A percentile compares a stretch with the other conserved stretches of the same genome.
Evolutionary conservation across 2,888 invertebrate species (phyloP).

Genomic region (Volucella bombylans): DNA sequence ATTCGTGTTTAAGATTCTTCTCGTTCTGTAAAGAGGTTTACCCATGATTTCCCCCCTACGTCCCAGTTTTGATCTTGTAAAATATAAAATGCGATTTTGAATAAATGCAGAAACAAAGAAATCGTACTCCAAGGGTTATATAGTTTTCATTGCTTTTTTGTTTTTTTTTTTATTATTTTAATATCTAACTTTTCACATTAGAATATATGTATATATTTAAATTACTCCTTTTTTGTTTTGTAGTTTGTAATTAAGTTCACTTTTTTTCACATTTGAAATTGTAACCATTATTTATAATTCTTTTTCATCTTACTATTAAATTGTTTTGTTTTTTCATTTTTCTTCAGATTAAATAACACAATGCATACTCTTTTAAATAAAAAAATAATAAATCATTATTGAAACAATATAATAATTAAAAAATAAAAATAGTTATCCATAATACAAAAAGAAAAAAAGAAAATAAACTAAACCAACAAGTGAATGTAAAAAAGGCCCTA

Average conservation of each 20-base stretch:
- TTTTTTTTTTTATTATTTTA: constrained; percentile 67
- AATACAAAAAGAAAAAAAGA: constrained; percentile 35
- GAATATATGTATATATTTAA: constrained; percentile 72
- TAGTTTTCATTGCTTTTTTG: constrained; percentile 23
- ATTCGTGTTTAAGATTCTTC: no score
- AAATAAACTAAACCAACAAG: constrained; percentile 48
- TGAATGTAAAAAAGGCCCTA: constrained; percentile 59
- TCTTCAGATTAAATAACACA: constrained; percentile 47
- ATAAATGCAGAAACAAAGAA: no score
- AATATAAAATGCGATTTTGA: no score
- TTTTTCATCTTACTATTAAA: constrained; percentile 27
- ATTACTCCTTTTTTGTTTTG: constrained; percentile 56
- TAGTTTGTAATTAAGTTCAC: constrained; percentile 73
- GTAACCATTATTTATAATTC: constrained; percentile 60
- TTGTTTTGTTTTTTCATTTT: constrained; percentile 36
- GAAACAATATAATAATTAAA: constrained; percentile 43
- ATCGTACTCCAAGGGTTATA: background rate
- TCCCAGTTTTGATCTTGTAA: no score
- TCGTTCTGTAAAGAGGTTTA: no score
- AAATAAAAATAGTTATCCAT: constrained; percentile 28
- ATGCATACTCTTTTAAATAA: constrained; percentile 37
- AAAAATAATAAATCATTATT: constrained; percentile 32
- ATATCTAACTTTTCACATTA: constrained; percentile 70
- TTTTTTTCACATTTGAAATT: constrained; percentile 69
- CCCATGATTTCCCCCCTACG: no score